These are phyloP conservation scores for Jacana jacana DNA, from an alignment of 2,113 vertebrate genomes.

Conservation along the genomic window DNA sequence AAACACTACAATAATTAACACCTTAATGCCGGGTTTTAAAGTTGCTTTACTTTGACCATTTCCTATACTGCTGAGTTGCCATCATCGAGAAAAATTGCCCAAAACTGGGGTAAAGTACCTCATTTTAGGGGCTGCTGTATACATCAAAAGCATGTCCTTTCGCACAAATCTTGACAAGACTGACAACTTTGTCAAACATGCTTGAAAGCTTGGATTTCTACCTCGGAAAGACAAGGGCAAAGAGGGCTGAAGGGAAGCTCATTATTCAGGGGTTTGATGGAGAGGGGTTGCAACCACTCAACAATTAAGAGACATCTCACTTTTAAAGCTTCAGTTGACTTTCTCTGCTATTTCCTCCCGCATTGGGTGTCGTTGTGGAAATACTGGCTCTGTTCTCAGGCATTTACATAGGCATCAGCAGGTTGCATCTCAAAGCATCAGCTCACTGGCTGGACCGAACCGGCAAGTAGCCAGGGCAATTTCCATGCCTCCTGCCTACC, in stretches of 20 bases:
- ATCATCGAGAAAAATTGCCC: not conserved
- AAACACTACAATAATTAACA: not conserved
- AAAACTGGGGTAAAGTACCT: not conserved
- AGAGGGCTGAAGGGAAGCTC: not conserved
- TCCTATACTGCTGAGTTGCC: not conserved
- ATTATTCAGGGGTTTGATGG: not conserved
- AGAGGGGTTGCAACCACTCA: not conserved
- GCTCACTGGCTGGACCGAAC: fast-evolving
- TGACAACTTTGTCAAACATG: not conserved
- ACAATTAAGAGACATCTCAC: constrained; percentile 6
- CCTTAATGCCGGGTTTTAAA: not conserved
- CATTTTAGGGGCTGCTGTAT: not conserved
- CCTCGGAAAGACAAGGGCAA: not conserved
- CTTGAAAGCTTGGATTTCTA: not conserved
- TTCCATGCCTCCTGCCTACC: not conserved
- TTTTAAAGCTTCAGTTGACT: not conserved
- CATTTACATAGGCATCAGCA: fast-evolving
- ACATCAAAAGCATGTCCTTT: not conserved
- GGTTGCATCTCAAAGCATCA: not conserved
- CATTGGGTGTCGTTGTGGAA: not conserved
- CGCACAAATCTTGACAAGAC: not conserved
- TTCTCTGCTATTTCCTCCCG: not conserved
- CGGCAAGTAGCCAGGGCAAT: fast-evolving
- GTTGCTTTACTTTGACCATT: not conserved
- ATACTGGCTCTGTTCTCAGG: not conserved